Conservation (phyloP, 2,113 vertebrate genomes). For the Eleginops maclovinus region DNA sequence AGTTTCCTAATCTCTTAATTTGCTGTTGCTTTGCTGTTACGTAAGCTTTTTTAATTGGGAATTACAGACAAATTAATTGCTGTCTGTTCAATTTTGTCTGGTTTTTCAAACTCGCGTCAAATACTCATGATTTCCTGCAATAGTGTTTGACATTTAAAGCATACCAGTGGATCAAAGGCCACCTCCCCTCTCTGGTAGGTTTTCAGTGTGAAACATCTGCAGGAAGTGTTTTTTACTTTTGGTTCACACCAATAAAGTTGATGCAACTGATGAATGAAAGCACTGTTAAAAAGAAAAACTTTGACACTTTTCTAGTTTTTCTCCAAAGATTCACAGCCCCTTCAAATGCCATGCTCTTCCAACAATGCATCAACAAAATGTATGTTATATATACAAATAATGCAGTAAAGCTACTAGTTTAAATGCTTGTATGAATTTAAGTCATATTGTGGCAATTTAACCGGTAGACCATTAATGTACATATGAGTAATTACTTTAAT, state of each 20-base stretch:
- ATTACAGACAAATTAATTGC: neutral
- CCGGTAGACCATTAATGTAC: neutral
- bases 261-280: neutral
- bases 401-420: no score
- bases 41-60: neutral
- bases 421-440: neutral
- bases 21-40: neutral
- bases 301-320: no score
- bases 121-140: conserved; percentile 1
- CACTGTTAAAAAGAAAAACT: neutral
- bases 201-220: conserved; percentile 1
- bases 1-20: neutral
- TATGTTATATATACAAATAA: no score
- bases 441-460: neutral
- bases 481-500: neutral
- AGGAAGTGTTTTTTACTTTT: neutral
- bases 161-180: neutral
- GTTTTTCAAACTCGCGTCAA: neutral
- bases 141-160: conserved; percentile 6
- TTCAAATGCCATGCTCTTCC: no score
- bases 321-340: no score
- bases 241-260: neutral
- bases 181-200: neutral
- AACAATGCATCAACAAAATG: no score
- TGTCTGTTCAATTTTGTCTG: neutral